Conservation (phyloP, 1,140 invertebrate genomes). For the Hypothenemus hampei region DNA sequence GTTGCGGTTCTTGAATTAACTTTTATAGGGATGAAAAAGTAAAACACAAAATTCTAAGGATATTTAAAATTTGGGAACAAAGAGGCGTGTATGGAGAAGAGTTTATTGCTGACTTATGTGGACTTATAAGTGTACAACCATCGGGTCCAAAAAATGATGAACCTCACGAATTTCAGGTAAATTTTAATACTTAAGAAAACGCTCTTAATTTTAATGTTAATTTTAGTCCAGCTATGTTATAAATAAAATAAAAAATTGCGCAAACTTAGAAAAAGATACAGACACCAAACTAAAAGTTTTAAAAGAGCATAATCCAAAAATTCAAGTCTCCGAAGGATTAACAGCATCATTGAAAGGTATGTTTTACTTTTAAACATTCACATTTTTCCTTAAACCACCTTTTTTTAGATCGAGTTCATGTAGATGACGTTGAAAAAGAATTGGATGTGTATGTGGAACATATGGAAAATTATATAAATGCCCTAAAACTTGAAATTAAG, state of each 20-base stretch:
- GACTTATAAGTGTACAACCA: constrained; percentile 68
- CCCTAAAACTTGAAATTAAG: constrained; percentile 76
- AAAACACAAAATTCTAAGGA: constrained; percentile 74
- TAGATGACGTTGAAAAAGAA: constrained; percentile 83
- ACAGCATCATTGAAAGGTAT: constrained; percentile 69
- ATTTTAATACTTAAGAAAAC: constrained; percentile 29
- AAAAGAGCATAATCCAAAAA: constrained; percentile 51
- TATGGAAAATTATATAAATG: constrained; percentile 74
- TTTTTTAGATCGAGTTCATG: constrained; percentile 76
- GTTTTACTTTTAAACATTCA: too few relatives aligned
- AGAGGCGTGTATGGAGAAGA: constrained; percentile 81
- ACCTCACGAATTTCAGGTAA: constrained; percentile 59
- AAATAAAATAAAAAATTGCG: constrained; percentile 61
- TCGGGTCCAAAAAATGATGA: constrained; percentile 65
- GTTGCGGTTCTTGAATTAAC: too few relatives aligned
- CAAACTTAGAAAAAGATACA: constrained; percentile 61
- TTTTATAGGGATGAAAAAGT: constrained; percentile 80
- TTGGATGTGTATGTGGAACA: constrained; percentile 74
- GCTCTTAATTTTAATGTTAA: constrained; percentile 2
- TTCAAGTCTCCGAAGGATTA: constrained; percentile 56
- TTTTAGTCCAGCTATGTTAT: constrained; percentile 57
- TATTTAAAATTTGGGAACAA: constrained; percentile 94
- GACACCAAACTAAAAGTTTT: constrained; percentile 60
- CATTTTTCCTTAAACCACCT: too few relatives aligned
- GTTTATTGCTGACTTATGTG: constrained; percentile 78